Conservation (phyloP, 2,113 vertebrate species). For the Tenebrosternarchus preto region DNA sequence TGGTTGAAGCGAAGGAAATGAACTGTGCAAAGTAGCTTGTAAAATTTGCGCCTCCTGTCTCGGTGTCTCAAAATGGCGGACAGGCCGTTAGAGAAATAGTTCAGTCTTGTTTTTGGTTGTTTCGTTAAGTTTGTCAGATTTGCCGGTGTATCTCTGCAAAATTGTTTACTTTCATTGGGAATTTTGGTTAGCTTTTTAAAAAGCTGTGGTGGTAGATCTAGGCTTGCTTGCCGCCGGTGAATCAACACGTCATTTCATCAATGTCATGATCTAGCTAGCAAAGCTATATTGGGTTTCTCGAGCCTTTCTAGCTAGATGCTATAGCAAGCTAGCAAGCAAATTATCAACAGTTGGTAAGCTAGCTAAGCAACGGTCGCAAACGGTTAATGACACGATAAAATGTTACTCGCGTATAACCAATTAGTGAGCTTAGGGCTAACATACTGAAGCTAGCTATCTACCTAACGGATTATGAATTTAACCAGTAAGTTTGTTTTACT, state of each 20-base stretch:
- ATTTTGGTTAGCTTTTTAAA: background rate
- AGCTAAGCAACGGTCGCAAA: too few species aligned
- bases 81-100: constrained; percentile 73
- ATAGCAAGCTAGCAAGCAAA: too few species aligned
- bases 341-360: too few species aligned
- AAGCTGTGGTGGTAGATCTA: background rate
- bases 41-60: constrained; percentile 73
- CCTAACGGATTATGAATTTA: too few species aligned
- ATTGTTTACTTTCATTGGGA: too few species aligned
- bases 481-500: background rate
- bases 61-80: constrained; percentile 81
- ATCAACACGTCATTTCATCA: constrained; percentile 57
- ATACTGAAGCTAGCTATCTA: too few species aligned
- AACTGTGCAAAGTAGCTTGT: constrained; percentile 68
- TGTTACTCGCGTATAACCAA: too few species aligned
- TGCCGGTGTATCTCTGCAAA: too few species aligned
- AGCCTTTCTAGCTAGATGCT: too few species aligned
- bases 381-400: too few species aligned
- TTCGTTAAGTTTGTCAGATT: background rate
- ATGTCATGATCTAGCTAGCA: constrained; percentile 44
- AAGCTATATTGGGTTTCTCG: background rate
- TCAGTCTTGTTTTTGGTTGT: constrained; percentile 37
- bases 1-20: constrained; percentile 54
- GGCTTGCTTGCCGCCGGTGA: constrained; percentile 24
- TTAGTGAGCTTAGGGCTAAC: too few species aligned